These are phyloP conservation scores for Mus minutoides DNA, from an alignment of 2,797 vertebrate genomes.

Conservation along the genomic window DNA sequence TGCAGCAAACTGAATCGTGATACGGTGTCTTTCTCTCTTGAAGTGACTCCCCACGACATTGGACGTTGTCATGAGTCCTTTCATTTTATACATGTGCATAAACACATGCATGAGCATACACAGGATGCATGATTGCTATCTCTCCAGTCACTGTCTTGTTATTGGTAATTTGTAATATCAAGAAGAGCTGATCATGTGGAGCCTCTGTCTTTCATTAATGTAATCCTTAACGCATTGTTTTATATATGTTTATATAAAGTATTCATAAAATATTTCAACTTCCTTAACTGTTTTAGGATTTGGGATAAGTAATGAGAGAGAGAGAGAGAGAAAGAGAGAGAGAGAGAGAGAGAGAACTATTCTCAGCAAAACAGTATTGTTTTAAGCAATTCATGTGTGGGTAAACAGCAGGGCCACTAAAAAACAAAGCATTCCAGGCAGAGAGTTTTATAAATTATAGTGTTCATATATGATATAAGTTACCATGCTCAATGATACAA, in stretches of 20 bases:
- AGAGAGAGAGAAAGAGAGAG: not conserved
- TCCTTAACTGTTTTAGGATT: not conserved
- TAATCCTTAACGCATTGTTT: not conserved
- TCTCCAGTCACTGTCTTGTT: not conserved
- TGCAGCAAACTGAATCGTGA: slow-evolving; percentile 62
- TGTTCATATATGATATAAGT: not conserved
- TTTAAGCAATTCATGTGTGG: slow-evolving; percentile 19
- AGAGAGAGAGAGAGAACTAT: not conserved
- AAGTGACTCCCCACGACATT: not conserved
- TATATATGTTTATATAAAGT: not conserved
- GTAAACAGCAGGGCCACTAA: not conserved
- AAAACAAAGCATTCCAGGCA: slow-evolving; percentile 36
- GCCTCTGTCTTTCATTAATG: not conserved
- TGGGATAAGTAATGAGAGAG: not conserved
- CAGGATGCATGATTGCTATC: not conserved
- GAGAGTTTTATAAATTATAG: slow-evolving; percentile 2
- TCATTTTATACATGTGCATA: not conserved
- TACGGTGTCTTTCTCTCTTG: slow-evolving; percentile 36
- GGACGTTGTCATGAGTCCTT: not conserved
- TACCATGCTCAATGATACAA: too few relatives aligned
- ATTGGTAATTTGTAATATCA: not conserved
- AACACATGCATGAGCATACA: not conserved
- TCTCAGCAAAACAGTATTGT: slow-evolving; percentile 9
- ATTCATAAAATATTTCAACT: not conserved
- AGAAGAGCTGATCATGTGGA: not conserved